Percentiles rank a stretch among this genome's conserved stretches.
Conservation (phyloP, 2,888 invertebrate species). For the Stenotaenia linearis region DNA sequence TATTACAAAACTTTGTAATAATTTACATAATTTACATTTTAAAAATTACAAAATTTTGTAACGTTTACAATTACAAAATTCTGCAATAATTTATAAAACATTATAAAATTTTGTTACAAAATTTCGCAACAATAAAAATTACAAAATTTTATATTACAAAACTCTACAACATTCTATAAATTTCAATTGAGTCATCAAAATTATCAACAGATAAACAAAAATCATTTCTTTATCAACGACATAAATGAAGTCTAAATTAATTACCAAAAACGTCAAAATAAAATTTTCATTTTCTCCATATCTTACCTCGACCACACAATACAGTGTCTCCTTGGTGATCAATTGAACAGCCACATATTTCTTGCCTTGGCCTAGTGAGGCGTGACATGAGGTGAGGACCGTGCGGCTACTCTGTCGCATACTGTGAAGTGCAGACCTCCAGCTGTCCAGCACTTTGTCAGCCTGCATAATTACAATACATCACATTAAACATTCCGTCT, state of each 20-base stretch:
- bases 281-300: neutral
- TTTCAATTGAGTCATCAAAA: neutral
- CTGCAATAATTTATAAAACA: too few relatives aligned
- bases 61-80: too few relatives aligned
- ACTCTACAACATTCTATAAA: too few relatives aligned
- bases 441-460: constrained; percentile 18
- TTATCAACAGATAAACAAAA: neutral
- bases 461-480: neutral
- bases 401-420: constrained; percentile 34
- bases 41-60: too few relatives aligned
- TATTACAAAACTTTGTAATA: too few relatives aligned
- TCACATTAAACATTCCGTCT: neutral
- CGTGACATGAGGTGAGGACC: constrained; percentile 34
- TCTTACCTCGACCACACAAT: constrained; percentile 49
- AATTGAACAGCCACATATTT: constrained; percentile 48
- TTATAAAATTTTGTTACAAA: too few relatives aligned
- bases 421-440: constrained; percentile 30
- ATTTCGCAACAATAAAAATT: too few relatives aligned
- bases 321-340: constrained; percentile 47
- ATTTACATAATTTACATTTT: too few relatives aligned
- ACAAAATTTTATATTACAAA: neutral
- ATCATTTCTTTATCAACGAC: neutral
- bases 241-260: neutral
- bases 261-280: neutral
- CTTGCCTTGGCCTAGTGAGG: constrained; percentile 39